Evolutionary conservation across 2,113 vertebrate species (phyloP).

Genomic region (Alces alces): DNA sequence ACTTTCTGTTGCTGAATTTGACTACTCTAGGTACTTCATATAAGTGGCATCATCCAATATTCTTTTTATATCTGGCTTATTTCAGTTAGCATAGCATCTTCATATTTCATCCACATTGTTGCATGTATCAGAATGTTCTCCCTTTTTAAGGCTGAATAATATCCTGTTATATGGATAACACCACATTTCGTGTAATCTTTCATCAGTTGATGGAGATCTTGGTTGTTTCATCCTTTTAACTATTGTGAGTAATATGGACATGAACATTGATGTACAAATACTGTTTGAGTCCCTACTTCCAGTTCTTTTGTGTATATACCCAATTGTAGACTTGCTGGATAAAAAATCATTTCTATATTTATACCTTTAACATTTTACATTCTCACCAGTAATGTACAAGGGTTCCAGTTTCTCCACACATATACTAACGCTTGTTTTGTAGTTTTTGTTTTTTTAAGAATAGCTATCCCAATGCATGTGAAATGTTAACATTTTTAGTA

Average conservation of each 20-base stretch:
- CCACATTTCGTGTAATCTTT: not conserved
- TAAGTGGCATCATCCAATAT: not conserved
- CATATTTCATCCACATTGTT: not conserved
- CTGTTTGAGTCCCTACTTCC: not conserved
- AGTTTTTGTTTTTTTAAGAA: not conserved
- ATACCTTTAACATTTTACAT: not conserved
- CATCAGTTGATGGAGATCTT: not conserved
- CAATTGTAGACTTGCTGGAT: not conserved
- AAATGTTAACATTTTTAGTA: slow-evolving; percentile 29
- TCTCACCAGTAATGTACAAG: not conserved
- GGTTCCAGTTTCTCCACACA: not conserved
- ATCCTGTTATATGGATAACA: not conserved
- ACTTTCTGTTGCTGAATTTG: not conserved
- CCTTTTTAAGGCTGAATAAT: not conserved
- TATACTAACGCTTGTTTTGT: not conserved
- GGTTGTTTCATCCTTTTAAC: not conserved
- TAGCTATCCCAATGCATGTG: not conserved
- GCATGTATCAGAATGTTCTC: not conserved
- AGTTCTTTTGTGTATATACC: not conserved
- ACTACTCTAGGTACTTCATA: not conserved
- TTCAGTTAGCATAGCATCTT: not conserved
- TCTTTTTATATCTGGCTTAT: not conserved
- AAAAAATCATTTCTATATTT: not conserved
- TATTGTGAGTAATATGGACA: not conserved
- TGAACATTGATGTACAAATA: not conserved